Percentiles rank a stretch among this genome's conserved stretches.
These are phyloP conservation scores for Stegastes partitus DNA, from an alignment of 2,113 vertebrate species.

Conservation along the genomic window DNA sequence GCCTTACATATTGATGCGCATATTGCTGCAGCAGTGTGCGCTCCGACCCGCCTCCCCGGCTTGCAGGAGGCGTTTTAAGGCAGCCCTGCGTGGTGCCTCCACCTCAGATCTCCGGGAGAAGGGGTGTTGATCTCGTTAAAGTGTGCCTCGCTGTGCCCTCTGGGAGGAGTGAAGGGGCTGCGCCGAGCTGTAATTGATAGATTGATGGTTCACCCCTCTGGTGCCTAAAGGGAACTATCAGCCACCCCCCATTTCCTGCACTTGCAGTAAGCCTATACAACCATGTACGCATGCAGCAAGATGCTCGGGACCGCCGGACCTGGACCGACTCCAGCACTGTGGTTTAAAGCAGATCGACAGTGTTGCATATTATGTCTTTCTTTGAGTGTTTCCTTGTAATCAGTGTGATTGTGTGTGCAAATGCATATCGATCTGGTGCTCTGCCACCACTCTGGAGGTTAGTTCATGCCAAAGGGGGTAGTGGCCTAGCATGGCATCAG, in stretches of 20 bases:
- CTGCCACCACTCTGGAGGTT: slow-evolving; percentile 65
- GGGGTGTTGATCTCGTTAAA: slow-evolving; percentile 44
- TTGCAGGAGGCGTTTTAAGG: slow-evolving; percentile 27
- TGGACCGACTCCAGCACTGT: background rate
- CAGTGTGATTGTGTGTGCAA: slow-evolving; percentile 35
- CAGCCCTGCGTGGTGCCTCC: background rate
- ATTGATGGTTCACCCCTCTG: slow-evolving; percentile 55
- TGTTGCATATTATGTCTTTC: background rate
- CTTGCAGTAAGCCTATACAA: slow-evolving; percentile 1
- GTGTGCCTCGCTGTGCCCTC: slow-evolving; percentile 39
- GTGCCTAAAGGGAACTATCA: slow-evolving; percentile 27
- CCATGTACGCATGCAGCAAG: slow-evolving; percentile 2
- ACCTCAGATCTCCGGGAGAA: slow-evolving; percentile 37
- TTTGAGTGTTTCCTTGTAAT: slow-evolving; percentile 12
- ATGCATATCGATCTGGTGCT: slow-evolving; percentile 49
- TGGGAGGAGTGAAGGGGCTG: slow-evolving; percentile 29
- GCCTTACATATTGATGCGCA: slow-evolving; percentile 51
- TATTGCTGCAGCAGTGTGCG: slow-evolving; percentile 8
- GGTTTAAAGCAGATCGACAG: background rate
- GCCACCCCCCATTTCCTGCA: background rate
- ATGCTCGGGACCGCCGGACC: background rate
- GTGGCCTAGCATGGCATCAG: slow-evolving; percentile 53
- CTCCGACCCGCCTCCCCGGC: background rate
- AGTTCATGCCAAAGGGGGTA: slow-evolving; percentile 60
- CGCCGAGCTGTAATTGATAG: slow-evolving; percentile 65